Conservation (phyloP, 2,888 invertebrate species). For the Chymomyza procnemis region DNA sequence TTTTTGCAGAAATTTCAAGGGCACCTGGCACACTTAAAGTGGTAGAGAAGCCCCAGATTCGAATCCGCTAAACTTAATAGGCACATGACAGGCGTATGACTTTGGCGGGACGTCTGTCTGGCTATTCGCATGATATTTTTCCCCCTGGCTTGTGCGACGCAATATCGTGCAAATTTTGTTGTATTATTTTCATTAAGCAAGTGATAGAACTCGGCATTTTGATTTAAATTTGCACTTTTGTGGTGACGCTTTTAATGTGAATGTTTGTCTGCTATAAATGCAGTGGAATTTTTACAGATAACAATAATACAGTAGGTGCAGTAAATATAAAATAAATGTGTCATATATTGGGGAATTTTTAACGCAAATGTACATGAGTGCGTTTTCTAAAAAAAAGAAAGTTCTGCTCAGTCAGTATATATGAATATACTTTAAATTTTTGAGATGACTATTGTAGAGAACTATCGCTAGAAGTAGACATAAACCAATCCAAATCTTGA, state of each 20-base stretch:
- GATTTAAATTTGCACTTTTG: not conserved
- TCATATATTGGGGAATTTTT: not conserved
- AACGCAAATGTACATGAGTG: too few relatives aligned
- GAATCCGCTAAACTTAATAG: constrained; percentile 41
- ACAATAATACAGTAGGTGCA: not conserved
- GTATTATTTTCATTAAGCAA: not conserved
- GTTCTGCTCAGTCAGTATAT: too few relatives aligned
- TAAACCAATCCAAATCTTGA: too few relatives aligned
- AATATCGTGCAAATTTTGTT: not conserved
- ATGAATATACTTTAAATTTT: too few relatives aligned
- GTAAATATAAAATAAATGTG: not conserved
- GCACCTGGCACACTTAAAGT: constrained; percentile 19
- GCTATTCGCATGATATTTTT: not conserved
- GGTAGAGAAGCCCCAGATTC: not conserved
- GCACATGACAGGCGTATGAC: constrained; percentile 61
- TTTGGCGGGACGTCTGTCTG: constrained; percentile 29
- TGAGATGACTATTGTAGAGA: too few relatives aligned
- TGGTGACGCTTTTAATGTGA: not conserved
- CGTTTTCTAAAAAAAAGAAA: too few relatives aligned
- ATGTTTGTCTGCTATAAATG: not conserved
- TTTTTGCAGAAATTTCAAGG: constrained; percentile 50
- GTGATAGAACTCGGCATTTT: not conserved
- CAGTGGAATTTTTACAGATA: constrained; percentile 47
- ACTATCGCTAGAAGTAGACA: too few relatives aligned
- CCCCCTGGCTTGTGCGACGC: not conserved